phyloP scores from a whole-genome alignment of 2,113 vertebrate genomes.

The Galemys pyrenaicus region DNA sequence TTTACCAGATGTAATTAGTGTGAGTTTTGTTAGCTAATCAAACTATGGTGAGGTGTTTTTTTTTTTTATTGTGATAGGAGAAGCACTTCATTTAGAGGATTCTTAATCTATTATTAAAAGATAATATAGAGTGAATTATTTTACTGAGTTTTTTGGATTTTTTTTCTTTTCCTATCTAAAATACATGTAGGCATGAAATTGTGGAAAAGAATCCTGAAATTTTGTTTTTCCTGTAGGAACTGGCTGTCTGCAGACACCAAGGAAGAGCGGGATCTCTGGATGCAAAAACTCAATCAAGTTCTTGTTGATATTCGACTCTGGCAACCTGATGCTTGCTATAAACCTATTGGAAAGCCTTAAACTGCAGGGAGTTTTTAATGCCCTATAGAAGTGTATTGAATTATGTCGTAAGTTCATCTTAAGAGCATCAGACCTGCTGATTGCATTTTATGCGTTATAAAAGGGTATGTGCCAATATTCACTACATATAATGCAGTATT shows the following conservation, averaged over 20 bases:
- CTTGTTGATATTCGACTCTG: slow-evolving; percentile 96
- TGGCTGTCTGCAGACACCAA: slow-evolving; percentile 99
- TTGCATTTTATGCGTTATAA: slow-evolving; percentile 82
- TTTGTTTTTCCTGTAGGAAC: slow-evolving; percentile 86
- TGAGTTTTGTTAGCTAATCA: background rate
- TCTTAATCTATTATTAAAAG: background rate
- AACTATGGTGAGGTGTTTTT: background rate
- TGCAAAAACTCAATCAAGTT: slow-evolving; percentile 97
- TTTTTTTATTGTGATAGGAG: background rate
- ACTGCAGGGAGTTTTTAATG: background rate
- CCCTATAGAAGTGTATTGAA: background rate
- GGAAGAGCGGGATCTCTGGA: slow-evolving; percentile 97
- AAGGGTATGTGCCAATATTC: slow-evolving; percentile 81
- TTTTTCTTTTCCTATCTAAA: too few relatives aligned
- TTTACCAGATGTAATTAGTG: background rate
- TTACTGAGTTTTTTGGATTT: background rate
- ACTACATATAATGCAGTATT: slow-evolving; percentile 81
- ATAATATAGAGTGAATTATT: background rate
- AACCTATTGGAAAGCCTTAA: slow-evolving; percentile 88
- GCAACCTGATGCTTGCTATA: slow-evolving; percentile 95
- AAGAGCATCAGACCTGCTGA: slow-evolving; percentile 59
- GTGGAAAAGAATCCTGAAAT: background rate
- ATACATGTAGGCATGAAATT: background rate
- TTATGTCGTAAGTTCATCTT: background rate
- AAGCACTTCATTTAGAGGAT: background rate